Base-by-base conservation (phyloP, 2,888 invertebrate genomes). In the Caenorhabditis doughertyi region DNA sequence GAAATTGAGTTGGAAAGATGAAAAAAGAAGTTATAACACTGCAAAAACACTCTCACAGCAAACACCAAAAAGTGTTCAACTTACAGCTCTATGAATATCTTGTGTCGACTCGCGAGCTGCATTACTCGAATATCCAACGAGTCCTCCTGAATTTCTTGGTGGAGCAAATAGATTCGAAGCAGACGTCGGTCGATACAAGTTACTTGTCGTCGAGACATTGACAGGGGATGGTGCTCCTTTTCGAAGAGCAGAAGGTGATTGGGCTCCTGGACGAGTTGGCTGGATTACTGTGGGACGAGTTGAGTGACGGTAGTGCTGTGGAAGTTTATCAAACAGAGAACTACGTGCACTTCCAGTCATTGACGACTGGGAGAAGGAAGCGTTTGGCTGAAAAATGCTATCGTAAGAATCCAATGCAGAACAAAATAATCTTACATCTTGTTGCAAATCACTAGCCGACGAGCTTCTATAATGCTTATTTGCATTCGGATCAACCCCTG, bases 261-360 rank as follows among this genome's bases (percentile, higher is more conserved):
- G 82, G 9, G 86, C 86, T 9, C 84, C 83, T 3, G 85, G 65
- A 0, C 84, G 76, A 16, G 81, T 72, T n/a, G 90, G 90, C 62
- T 90, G 90, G 32, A 89, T 84, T 13, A 88, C 88, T 16, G 87
- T 85, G 4, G 89, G 89, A 16, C 90, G 80, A 42, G 81, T 86
- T 7, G 89, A 84, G 25, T 84, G 85, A 44, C 86, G 81, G 73
- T 90, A 90, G 58, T 89, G 89, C 0, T 89, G 67, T 11, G 90
- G 90, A 25, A 90, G 85, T 39, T 83, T 81, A 73, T 83, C 85
- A 60, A 86, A 86, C 32, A 80, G 49, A 3, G 76, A 73, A 39
- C 67, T 77, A 16, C 84, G 67, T 27, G 84, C 76, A 18, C 84
- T 81, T 13, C 76, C 76, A 18, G 88, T 81, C 44, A 85, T 84